Evolutionary conservation across 2,797 vertebrate genomes (phyloP).

Genomic region (Argyrosomus regius): DNA sequence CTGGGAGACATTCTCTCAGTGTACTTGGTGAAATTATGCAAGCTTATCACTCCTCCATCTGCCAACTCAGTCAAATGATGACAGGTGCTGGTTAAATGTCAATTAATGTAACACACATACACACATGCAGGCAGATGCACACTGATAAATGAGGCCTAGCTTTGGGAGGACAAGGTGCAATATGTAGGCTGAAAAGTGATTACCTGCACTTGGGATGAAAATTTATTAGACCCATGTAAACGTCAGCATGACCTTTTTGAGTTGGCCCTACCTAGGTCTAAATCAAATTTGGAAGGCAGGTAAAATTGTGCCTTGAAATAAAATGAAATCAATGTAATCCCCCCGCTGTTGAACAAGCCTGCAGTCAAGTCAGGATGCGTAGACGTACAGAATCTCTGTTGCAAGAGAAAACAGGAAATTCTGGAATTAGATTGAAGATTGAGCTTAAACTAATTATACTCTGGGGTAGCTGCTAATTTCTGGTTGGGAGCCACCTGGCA

Average conservation of each 20-base stretch:
- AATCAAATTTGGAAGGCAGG: conserved; percentile 42
- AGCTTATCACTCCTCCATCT: conserved; percentile 20
- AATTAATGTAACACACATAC: conserved; percentile 23
- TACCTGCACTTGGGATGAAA: background rate
- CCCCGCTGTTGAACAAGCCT: conserved; percentile 9
- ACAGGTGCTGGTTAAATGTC: conserved; percentile 44
- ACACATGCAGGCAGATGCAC: background rate
- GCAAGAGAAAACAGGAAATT: conserved; percentile 6
- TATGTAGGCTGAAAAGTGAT: conserved; percentile 8
- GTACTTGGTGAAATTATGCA: background rate
- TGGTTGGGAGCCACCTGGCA: conserved; percentile 39
- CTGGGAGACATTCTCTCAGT: background rate
- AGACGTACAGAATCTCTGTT: background rate
- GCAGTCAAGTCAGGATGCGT: background rate
- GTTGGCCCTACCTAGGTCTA: background rate
- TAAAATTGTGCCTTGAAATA: conserved; percentile 27
- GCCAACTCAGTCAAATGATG: conserved; percentile 5
- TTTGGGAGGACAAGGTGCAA: background rate
- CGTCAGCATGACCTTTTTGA: conserved; percentile 41
- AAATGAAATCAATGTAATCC: conserved; percentile 13
- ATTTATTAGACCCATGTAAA: conserved; percentile 48
- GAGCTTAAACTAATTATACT: conserved; percentile 36
- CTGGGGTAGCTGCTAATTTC: conserved; percentile 34
- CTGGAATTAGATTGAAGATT: conserved; percentile 28
- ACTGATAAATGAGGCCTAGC: background rate